Percentiles rank a stretch among this genome's conserved stretches.
Conservation (phyloP, 2,113 vertebrate genomes). For the Passer montanus region DNA sequence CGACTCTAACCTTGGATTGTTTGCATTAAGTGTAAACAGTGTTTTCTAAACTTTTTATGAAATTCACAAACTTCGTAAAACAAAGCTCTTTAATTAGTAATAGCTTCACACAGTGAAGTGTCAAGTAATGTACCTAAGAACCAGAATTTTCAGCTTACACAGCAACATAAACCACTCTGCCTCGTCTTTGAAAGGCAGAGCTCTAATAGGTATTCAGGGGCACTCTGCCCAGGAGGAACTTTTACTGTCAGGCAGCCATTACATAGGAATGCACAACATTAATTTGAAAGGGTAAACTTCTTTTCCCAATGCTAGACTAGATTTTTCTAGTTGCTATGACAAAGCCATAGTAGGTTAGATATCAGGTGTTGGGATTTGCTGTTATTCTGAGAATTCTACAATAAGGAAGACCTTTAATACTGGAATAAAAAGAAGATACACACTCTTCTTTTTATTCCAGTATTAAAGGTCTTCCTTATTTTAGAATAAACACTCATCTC, state of each 20-base stretch:
- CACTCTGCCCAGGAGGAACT: background rate
- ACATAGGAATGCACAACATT: background rate
- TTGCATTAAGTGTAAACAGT: background rate
- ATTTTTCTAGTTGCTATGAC: background rate
- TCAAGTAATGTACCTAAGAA: background rate
- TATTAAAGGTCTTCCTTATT: too few relatives aligned
- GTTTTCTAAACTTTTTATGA: background rate
- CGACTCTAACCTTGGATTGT: background rate
- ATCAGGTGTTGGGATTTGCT: background rate
- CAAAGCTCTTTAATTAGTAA: constrained; percentile 30
- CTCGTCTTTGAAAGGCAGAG: background rate
- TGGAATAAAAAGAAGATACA: background rate
- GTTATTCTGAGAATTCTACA: background rate
- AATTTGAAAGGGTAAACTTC: background rate
- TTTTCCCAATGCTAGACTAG: background rate
- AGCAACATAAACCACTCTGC: background rate
- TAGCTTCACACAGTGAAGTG: background rate
- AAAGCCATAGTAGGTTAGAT: background rate
- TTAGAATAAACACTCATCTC: background rate
- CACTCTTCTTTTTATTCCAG: too few relatives aligned
- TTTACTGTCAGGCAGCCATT: background rate
- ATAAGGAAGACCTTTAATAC: background rate
- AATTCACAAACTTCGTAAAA: background rate
- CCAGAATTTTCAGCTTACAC: constrained; percentile 1
- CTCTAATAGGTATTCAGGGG: background rate